Evolutionary conservation across 1,140 invertebrate genomes (phyloP).

Genomic region (Lasaia peninsularis): DNA sequence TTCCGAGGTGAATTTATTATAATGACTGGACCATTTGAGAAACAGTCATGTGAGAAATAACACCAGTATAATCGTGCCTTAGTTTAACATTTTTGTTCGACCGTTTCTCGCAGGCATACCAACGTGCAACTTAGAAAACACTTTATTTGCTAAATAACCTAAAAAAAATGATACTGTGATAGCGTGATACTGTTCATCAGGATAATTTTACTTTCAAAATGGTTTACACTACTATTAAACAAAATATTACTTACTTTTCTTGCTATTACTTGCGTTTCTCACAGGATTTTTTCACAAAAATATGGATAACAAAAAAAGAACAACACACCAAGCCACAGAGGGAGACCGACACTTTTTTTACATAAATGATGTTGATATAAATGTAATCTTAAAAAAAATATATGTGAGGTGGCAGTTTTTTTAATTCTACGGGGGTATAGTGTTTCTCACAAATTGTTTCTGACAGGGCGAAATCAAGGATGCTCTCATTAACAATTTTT

Average conservation of each 20-base stretch:
- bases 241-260: neutral
- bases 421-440: neutral
- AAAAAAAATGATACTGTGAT: neutral
- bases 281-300: constrained; percentile 2
- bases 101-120: neutral
- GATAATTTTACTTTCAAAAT: too few relatives aligned
- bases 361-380: neutral
- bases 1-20: too few relatives aligned
- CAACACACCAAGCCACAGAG: neutral
- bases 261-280: neutral
- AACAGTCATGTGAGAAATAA: neutral
- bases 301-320: neutral
- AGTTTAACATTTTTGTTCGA: constrained; percentile 1
- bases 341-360: neutral
- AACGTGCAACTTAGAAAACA: neutral
- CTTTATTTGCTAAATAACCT: too few relatives aligned
- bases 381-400: neutral
- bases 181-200: neutral
- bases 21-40: too few relatives aligned
- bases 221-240: neutral
- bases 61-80: neutral
- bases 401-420: neutral
- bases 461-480: neutral
- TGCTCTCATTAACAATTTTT: neutral
- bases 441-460: neutral